These are phyloP conservation scores for Daptonema setosum DNA, from an alignment of 2,888 invertebrate species.

Conservation along the genomic window DNA sequence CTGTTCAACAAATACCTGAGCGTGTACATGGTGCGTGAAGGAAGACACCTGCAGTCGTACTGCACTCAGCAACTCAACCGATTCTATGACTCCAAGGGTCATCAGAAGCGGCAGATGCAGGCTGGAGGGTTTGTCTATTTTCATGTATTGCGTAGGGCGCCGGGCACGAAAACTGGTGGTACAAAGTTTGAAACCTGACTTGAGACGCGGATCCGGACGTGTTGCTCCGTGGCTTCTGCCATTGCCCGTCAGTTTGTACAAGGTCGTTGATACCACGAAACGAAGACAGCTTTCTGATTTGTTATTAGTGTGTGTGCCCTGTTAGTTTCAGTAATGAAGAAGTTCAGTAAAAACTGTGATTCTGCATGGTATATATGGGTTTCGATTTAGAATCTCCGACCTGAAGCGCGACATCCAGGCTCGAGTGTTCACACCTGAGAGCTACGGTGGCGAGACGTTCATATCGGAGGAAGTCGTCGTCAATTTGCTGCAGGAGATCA, in stretches of 20 bases:
- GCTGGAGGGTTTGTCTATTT: constrained; percentile 42
- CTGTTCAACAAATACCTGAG: constrained; percentile 59
- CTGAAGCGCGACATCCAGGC: constrained; percentile 76
- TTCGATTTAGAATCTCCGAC: constrained; percentile 56
- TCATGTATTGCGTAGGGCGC: background rate
- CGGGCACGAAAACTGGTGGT: background rate
- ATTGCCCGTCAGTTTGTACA: too few species aligned
- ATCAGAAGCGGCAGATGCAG: constrained; percentile 76
- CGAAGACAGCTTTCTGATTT: too few species aligned
- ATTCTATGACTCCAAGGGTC: constrained; percentile 76
- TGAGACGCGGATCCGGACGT: too few species aligned
- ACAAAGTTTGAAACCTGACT: too few species aligned
- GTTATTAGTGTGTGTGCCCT: too few species aligned
- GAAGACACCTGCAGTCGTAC: constrained; percentile 52
- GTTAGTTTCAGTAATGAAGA: too few species aligned
- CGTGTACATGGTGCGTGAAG: constrained; percentile 43
- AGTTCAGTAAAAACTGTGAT: too few species aligned
- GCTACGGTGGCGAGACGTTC: constrained; percentile 88
- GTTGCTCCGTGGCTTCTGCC: too few species aligned
- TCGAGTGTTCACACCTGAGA: constrained; percentile 73
- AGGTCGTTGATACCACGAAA: too few species aligned
- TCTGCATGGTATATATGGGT: too few species aligned
- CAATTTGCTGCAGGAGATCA: constrained; percentile 58
- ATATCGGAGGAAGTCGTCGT: constrained; percentile 81
- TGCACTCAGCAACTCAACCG: constrained; percentile 50